Percentiles rank a stretch among this genome's conserved stretches.
phyloP scores from a whole-genome alignment of 2,888 invertebrate genomes.

The Caenorhabditis wallacei region DNA sequence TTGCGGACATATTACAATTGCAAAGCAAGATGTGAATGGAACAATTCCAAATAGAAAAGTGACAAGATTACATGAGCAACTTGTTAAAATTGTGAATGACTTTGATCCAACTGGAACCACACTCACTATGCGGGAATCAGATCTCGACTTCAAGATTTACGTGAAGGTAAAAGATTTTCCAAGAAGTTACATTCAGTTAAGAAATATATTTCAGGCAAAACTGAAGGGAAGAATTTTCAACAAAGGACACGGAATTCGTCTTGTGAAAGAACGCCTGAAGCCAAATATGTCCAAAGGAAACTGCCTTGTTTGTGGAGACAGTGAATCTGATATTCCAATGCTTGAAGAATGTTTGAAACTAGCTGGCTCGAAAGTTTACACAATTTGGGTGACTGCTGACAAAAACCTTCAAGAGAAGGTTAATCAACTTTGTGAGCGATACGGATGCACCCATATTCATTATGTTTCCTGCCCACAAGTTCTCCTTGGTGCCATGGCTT shows the following conservation, averaged over 20 bases:
- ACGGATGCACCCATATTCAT: conserved; percentile 71
- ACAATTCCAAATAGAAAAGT: conserved; percentile 67
- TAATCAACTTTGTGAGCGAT: conserved; percentile 67
- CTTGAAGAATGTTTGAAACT: conserved; percentile 77
- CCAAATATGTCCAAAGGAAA: conserved; percentile 75
- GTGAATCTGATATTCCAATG: conserved; percentile 80
- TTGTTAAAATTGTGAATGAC: conserved; percentile 71
- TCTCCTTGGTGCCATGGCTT: conserved; percentile 80
- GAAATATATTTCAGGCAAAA: conserved; percentile 61
- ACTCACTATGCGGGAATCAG: conserved; percentile 75
- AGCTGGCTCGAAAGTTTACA: conserved; percentile 72
- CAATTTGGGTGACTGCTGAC: conserved; percentile 79
- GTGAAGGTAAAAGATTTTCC: no score
- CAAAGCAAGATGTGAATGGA: conserved; percentile 76
- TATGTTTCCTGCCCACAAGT: conserved; percentile 79
- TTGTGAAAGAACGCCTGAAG: conserved; percentile 71
- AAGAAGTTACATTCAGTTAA: no score
- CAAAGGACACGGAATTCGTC: conserved; percentile 79
- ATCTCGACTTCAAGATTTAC: conserved; percentile 79
- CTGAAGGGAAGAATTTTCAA: conserved; percentile 77
- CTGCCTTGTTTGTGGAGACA: conserved; percentile 79
- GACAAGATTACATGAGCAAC: conserved; percentile 31
- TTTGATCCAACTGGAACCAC: conserved; percentile 74
- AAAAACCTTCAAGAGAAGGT: conserved; percentile 72
- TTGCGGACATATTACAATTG: conserved; percentile 79